A percentile compares a stretch with the other conserved stretches of the same genome.
These are phyloP conservation scores for Myotis pilosus DNA, from an alignment of 2,797 vertebrate species.

Conservation along the genomic window DNA sequence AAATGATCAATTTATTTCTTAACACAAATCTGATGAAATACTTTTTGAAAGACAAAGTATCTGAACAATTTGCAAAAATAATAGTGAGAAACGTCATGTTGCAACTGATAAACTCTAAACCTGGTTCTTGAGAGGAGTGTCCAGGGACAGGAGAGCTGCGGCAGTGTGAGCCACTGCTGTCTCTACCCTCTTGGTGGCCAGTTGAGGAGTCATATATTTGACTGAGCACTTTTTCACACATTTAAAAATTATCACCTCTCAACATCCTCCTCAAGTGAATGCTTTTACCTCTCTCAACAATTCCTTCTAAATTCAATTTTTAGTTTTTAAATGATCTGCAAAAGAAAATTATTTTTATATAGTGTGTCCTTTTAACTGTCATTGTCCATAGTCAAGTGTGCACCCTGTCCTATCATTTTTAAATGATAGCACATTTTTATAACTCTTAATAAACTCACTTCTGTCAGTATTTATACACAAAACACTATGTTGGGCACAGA, in stretches of 20 bases:
- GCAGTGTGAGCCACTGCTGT: background rate
- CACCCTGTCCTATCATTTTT: background rate
- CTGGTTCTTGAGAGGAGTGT: background rate
- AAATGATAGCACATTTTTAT: background rate
- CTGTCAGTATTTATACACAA: background rate
- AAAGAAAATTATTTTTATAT: conserved; percentile 30
- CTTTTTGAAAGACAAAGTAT: conserved; percentile 33
- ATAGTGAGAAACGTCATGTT: background rate
- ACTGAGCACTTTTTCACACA: conserved; percentile 33
- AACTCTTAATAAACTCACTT: conserved; percentile 10
- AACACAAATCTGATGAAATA: background rate
- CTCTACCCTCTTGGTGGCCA: background rate
- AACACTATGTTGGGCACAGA: background rate
- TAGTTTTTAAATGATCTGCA: conserved; percentile 30
- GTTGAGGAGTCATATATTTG: background rate
- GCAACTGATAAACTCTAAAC: background rate
- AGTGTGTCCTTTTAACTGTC: background rate
- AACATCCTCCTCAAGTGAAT: conserved; percentile 32
- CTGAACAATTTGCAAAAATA: background rate
- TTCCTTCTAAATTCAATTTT: conserved; percentile 35
- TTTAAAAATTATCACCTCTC: conserved; percentile 49
- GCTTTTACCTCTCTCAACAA: background rate
- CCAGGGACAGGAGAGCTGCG: background rate
- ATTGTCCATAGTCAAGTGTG: background rate
- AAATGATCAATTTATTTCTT: conserved; percentile 20